phyloP scores from a whole-genome alignment of 2,888 invertebrate species.

The Troglohyphantes excavatus region DNA sequence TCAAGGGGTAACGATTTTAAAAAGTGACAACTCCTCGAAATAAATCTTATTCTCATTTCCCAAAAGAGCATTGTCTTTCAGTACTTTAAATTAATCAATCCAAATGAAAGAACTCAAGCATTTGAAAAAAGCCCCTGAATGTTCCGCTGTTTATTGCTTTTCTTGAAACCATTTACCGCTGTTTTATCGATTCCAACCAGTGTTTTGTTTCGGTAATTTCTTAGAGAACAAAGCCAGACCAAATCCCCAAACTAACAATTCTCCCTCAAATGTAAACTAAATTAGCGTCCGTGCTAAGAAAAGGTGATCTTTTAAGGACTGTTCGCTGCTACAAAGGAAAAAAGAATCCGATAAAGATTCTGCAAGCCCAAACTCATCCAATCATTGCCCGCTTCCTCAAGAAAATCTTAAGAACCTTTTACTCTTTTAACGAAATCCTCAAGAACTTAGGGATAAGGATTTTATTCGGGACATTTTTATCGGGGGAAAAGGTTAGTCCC shows the following conservation, averaged over 20 bases:
- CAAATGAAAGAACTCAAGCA: conserved; percentile 18
- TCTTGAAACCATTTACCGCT: not conserved
- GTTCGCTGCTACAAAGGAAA: not conserved
- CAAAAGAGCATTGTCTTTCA: conserved; percentile 28
- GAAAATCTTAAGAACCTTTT: conserved; percentile 23
- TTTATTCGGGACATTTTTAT: conserved; percentile 44
- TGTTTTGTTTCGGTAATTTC: conserved; percentile 50
- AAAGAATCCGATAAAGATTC: conserved; percentile 1
- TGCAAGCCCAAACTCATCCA: conserved; percentile 33
- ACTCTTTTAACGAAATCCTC: conserved; percentile 52
- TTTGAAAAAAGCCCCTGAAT: conserved; percentile 20
- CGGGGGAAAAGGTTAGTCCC: no score
- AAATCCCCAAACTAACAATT: conserved; percentile 59
- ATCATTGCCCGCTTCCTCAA: conserved; percentile 37
- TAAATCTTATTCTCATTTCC: conserved; percentile 16
- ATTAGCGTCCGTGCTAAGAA: conserved; percentile 56
- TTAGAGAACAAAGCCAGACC: conserved; percentile 36
- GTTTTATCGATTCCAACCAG: conserved; percentile 29
- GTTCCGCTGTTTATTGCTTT: not conserved
- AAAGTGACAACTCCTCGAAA: conserved; percentile 28
- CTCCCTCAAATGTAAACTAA: conserved; percentile 56
- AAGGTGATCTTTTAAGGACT: conserved; percentile 55
- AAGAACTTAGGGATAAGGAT: conserved; percentile 34
- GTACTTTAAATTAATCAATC: conserved; percentile 44
- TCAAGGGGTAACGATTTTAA: conserved; percentile 22